Evolutionary conservation across 2,797 vertebrate species (phyloP).

Genomic region (Falco rusticolus): DNA sequence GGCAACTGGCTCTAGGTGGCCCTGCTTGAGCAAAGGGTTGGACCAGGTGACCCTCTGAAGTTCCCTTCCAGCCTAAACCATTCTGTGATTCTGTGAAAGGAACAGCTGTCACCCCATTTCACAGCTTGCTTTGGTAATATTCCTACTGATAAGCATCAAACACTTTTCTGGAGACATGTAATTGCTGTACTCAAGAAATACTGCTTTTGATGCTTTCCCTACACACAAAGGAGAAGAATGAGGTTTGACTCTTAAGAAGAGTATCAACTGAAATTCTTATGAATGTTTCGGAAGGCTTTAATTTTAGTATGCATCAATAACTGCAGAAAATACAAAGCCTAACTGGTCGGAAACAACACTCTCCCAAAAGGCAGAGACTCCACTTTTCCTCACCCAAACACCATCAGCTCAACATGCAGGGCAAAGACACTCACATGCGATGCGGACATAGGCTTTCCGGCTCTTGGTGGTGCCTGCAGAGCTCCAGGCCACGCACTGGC

Average conservation of each 20-base stretch:
- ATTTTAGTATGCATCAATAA: not conserved
- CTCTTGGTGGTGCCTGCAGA: slow-evolving; percentile 98
- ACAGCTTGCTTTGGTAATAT: not conserved
- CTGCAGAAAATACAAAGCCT: not conserved
- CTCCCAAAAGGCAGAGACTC: rapidly evolving
- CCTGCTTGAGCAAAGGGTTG: not conserved
- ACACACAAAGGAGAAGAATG: not conserved
- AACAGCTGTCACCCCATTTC: not conserved
- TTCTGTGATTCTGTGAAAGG: not conserved
- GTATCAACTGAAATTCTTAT: not conserved
- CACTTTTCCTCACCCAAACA: not conserved
- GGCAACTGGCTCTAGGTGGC: not conserved
- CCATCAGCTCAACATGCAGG: rapidly evolving
- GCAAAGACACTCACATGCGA: slow-evolving; percentile 89
- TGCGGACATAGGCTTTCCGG: slow-evolving; percentile 94
- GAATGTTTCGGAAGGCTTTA: not conserved
- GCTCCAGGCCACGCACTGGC: slow-evolving; percentile 99
- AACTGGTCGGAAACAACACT: rapidly evolving
- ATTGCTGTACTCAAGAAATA: not conserved
- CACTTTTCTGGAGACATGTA: not conserved
- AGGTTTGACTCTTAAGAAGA: not conserved
- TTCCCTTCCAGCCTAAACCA: not conserved
- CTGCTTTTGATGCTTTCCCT: not conserved
- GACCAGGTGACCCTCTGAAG: not conserved
- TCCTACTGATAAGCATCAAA: not conserved